Evolutionary conservation across 2,888 invertebrate genomes (phyloP), one percentile per base, ranked within the genome.

Genomic region (Pseudococcus viburni): DNA sequence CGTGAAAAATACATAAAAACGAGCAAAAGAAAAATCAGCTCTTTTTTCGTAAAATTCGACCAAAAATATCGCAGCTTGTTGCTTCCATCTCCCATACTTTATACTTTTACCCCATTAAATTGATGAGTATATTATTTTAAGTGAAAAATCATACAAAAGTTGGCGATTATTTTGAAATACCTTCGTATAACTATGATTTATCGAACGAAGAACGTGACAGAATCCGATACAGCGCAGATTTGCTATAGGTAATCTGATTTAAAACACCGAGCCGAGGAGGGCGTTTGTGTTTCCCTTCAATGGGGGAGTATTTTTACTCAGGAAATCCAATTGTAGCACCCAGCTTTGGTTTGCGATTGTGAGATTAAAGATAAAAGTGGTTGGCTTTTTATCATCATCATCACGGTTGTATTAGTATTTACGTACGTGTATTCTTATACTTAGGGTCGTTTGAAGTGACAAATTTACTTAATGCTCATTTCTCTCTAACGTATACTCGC

Each of bases 341-440:
- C 26, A 73, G 73, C 26, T 73, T 73, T 73, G 73, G 73, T 73
- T 73, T 73, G 8, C 64, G 64, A 64, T 64, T 64, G 64, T 33
- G 17, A 73, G 73, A 73, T 73, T 73, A 73, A 73, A 73, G 73
- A 73, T 73, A 33, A 73, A 73, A 73, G 73, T 73, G 12, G 73
- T 33, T 73, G 73, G 73, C 17, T 68, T 68, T 68, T 68, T 68
- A 68, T 68, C 22, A 26, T 68, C 68, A 15, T 12, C 64, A 15
- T 64, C 64, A 22, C 15, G 64, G 64, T 19, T 64, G 64, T 42
- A 42, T 42, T 42, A 42, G 42, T 42, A 42, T 42, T 42, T 42
- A 42, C 42, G 39, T 39, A 39, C 39, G 42, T 42, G 42, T 42
- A 42, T 6, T 42, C 42, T 6, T 42, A 39, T 19, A 26, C 3